Evolutionary conservation across 2,888 invertebrate species (phyloP).

Genomic region (Rhabditoides inermis): DNA sequence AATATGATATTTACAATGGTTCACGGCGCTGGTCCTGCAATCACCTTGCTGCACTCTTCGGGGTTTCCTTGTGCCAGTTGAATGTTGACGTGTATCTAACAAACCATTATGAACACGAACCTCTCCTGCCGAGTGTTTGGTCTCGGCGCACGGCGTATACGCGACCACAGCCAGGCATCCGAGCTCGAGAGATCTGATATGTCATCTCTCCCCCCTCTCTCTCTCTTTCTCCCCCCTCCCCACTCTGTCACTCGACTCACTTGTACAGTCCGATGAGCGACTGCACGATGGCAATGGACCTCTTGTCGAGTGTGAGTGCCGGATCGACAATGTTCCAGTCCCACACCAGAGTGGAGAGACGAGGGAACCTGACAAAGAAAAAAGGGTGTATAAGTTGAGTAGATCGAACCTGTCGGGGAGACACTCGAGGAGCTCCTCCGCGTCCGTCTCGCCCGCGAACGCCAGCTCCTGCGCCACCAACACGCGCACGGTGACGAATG

Average conservation of each 20-base stretch:
- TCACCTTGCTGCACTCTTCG: too few species aligned
- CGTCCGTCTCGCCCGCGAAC: conserved; percentile 17
- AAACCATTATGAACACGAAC: too few species aligned
- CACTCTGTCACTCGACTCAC: neutral
- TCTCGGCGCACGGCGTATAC: conserved; percentile 23
- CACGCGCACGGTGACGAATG: conserved; percentile 21
- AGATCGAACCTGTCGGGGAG: conserved; percentile 13
- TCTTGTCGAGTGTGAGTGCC: conserved; percentile 13
- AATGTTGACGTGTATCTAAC: too few species aligned
- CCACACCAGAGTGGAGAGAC: conserved; percentile 18
- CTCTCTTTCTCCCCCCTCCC: too few species aligned
- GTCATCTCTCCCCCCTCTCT: neutral
- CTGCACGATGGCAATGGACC: conserved; percentile 15
- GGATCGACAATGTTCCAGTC: conserved; percentile 35
- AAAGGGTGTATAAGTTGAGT: neutral
- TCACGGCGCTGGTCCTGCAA: too few species aligned
- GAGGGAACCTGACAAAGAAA: conserved; percentile 15
- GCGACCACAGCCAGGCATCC: conserved; percentile 16
- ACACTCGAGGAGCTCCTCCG: conserved; percentile 17
- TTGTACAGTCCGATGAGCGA: conserved; percentile 10
- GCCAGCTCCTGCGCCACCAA: conserved; percentile 19
- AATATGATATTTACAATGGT: too few species aligned
- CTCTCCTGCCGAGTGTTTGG: conserved; percentile 14
- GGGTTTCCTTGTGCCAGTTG: too few species aligned
- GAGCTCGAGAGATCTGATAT: conserved; percentile 13